Base-by-base conservation (phyloP, 2,888 invertebrate species). In the Patella ulyssiponensis region DNA sequence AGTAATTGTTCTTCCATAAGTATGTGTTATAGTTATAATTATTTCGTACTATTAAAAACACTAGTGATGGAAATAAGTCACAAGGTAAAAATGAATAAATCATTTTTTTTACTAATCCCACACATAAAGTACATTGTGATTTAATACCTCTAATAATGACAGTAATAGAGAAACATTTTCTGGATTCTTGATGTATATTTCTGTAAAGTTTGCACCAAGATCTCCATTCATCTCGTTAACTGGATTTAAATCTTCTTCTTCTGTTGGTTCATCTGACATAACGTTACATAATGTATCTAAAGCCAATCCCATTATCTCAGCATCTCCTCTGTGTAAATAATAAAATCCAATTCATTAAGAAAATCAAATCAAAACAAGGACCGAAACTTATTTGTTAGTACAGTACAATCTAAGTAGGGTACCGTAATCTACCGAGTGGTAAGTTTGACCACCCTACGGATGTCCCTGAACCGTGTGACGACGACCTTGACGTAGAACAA, bases 251-350 rank as follows among this genome's bases (percentile, higher is more conserved):
- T 88, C 88, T 80, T 90, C 90, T 88, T 90, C 91, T 71, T 91
- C 91, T 69, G 88, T 88, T 5, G 86, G 87, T 81, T 93, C 92
- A 82, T 92, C 92, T 3, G 91, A 91, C 88, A 97, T 97, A 73
- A 99, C 94, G 91, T 98, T 97, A 91, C 96, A 96, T 17, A 99
- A 93, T 0, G 98, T 96, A 89, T 99, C 98, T 69, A 99, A 93
- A 2, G 96, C 96, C 91, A 98, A 96, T 83, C 96, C 96, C 69
- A 97, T 94, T 73, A 97, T 97, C 93, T 99, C 99, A 84, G 95
- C 94, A 92, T 98, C 98, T 73, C 95, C 95, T 87, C 96, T 89
- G 9, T 44, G 4, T 4, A 33, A 5, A 44, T 44, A 44, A 44
- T 44, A 44, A 44, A 44, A 44, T 7, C 7, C 7, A 44, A 44